Conservation (phyloP, 1,140 invertebrate species). For the Harlomillsia oculata region DNA sequence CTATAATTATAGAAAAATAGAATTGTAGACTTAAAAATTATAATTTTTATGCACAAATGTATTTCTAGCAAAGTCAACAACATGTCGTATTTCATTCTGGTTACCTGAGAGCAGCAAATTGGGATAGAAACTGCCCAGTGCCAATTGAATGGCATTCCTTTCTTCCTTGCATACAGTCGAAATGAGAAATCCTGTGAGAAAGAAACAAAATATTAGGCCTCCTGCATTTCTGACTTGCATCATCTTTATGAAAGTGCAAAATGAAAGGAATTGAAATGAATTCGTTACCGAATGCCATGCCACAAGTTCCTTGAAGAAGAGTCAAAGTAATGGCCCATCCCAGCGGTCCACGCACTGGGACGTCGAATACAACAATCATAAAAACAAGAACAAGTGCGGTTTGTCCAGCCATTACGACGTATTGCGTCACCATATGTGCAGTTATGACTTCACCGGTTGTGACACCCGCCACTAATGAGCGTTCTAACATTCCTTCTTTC, state of each 20-base stretch:
- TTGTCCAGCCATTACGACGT: constrained; percentile 86
- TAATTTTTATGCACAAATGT: background rate
- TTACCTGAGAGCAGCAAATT: constrained; percentile 81
- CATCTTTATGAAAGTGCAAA: too few species aligned
- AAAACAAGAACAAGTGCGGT: constrained; percentile 74
- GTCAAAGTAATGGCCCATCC: constrained; percentile 64
- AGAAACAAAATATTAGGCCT: background rate
- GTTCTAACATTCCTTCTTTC: constrained; percentile 79
- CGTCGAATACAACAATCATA: constrained; percentile 67
- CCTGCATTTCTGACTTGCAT: too few species aligned
- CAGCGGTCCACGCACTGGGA: constrained; percentile 69
- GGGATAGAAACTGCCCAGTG: constrained; percentile 84
- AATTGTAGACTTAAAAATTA: background rate
- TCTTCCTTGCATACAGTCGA: constrained; percentile 79
- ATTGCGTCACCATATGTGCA: constrained; percentile 84
- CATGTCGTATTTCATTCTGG: constrained; percentile 30
- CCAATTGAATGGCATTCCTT: constrained; percentile 81
- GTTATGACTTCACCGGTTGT: constrained; percentile 79
- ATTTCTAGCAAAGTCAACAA: background rate
- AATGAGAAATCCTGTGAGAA: constrained; percentile 65
- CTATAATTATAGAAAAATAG: constrained; percentile 44
- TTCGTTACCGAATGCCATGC: constrained; percentile 75
- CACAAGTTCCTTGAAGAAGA: constrained; percentile 68
- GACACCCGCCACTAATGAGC: constrained; percentile 82
- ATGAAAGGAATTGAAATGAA: constrained; percentile 9